Base-by-base conservation (phyloP, 2,113 vertebrate genomes). In the Nycticebus coucang region DNA sequence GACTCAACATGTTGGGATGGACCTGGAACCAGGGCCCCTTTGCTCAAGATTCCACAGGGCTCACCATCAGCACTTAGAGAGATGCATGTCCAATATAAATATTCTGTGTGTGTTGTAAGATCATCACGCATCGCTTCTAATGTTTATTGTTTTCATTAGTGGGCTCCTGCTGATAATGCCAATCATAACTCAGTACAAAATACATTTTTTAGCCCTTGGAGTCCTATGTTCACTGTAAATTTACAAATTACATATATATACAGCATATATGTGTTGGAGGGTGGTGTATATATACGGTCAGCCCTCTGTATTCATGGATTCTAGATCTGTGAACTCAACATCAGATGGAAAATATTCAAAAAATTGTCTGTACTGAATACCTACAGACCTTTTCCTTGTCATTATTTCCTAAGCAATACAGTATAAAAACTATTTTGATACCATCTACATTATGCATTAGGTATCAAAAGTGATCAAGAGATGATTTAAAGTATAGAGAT, bases 1-100 rank as follows among this genome's bases (percentile, higher is more conserved):
- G 4, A 4, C 22, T 41, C 12, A 2, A 64, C 71, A 60, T 0
- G 0, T 1, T 64, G 81, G 86, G 35, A 1, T 33, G 86, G 35
- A 1, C 35, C 64, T n/a, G 68, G 59, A 24, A 17, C 30, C 53
- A n/a, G 50, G 13, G 6, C 5, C 14, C 37, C 50, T 75, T 30
- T 4, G 26, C 26, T 26, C 78, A 35, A 9, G n/a, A 18, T 17
- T 21, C 37, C 57, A 9, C 4, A 21, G 22, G 2, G 14, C 18
- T 55, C 21, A 22, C 21, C 26, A 1, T 35, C 21, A 66, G 22
- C 17, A 62, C 55, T 19, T 19, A 53, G 66, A 71, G 45, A 62
- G 57, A 35, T 35, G 69, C 13, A 24, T 68, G 62, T 69, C 55
- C 41, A 62, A 2, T 33, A 60, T 19, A 80, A 89, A 94, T 60